These are phyloP conservation scores for Pollimyrus isidori DNA, from an alignment of 2,113 vertebrate species.

Conservation along the genomic window DNA sequence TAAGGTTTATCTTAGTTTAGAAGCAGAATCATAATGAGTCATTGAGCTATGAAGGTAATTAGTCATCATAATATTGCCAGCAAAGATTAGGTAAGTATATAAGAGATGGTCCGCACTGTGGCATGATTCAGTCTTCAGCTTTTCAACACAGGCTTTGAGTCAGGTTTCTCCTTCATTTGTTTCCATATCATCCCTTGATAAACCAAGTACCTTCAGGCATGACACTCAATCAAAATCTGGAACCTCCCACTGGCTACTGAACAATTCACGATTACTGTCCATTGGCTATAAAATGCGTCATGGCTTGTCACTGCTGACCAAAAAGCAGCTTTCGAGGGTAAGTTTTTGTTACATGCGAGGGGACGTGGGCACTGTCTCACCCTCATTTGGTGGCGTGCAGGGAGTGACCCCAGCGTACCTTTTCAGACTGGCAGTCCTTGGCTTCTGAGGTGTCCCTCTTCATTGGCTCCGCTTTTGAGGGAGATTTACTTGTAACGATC, in stretches of 20 bases:
- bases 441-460: constrained; percentile 51
- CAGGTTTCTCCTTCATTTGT: neutral
- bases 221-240: neutral
- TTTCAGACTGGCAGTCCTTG: constrained; percentile 60
- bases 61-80: constrained; percentile 17
- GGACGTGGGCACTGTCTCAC: neutral
- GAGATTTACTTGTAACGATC: constrained; percentile 55
- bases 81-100: neutral
- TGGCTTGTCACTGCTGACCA: neutral
- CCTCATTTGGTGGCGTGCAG: neutral
- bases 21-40: constrained; percentile 8
- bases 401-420: constrained; percentile 40
- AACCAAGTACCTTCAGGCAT: neutral
- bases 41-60: constrained; percentile 13
- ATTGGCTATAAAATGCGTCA: neutral
- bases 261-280: neutral
- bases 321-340: neutral
- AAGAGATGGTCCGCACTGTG: constrained; percentile 28
- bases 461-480: constrained; percentile 44
- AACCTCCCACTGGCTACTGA: neutral
- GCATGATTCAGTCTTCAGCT: constrained; percentile 37
- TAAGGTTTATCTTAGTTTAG: neutral
- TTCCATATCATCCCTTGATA: neutral
- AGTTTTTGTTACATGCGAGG: neutral
- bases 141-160: neutral